Base-by-base conservation (phyloP, 2,113 vertebrate genomes). In the Sakesphorus luctuosus region DNA sequence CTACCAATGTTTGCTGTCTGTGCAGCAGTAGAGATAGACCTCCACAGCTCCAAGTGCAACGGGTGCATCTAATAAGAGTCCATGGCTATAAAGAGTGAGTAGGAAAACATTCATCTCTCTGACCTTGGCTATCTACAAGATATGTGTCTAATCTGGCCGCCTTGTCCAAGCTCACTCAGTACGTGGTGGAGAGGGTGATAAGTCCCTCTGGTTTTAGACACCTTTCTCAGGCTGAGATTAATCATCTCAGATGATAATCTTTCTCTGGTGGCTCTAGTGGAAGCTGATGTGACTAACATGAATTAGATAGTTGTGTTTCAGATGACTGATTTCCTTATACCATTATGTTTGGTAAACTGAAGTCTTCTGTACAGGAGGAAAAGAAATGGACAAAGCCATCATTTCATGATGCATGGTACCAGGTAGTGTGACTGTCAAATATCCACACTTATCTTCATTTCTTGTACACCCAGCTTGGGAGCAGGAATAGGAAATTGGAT, bases 71-170 rank as follows among this genome's bases (percentile, higher is more conserved):
- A 81, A 63, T 72, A 76, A 92, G 76, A 89, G 18, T 20, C 52
- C 13, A 3, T 7, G 76, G 84, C 61, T 69, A 43, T 17, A 55
- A n/a, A 40, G 63, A 74, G 43, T 33, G 43, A 46, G 24, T 0
- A 72, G 77, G 62, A 47, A 72, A 79, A 23, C 78, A 96, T 95
- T 56, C 61, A 69, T 91, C 90, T 94, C 26, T 0, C 71, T 79
- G 87, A 94, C 90, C 82, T 91, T 84, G 82, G 69, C 68, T 89
- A 84, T 75, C 84, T 91, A 11, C 53, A 33, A 55, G 76, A 47
- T 19, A 47, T 1, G 4, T 66, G 47, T 87, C 69, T 84, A 61
- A 72, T 87, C 81, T 72, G 35, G 72, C 69, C 3, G 6, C 44
- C 61, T 63, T 72, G 73, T 81, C 35, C 50, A 29, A 59, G 23